Base-by-base conservation (phyloP, 2,113 vertebrate species). In the Scolopax mira region DNA sequence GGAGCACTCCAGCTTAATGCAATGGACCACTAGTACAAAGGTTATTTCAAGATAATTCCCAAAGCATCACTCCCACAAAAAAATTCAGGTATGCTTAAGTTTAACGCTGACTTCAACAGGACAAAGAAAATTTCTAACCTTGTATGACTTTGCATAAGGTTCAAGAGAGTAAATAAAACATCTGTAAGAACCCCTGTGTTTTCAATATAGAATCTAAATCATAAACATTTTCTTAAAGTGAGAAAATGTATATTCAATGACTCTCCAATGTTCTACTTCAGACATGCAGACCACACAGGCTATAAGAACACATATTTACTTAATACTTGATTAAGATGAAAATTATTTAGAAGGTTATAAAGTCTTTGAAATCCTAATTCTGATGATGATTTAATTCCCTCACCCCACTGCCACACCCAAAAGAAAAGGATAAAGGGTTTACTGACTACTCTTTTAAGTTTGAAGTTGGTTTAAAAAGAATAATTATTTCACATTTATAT, bases 11-110 rank as follows among this genome's bases (percentile, higher is more conserved):
- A 88, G 85, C 88, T 95, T 73, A 83, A n/a, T 44, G 35, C 28
- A 84, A 39, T n/a, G 23, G 42, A 83, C 85, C 37, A 41, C 24
- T 35, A 39, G 31, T 25, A 81, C 24, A 93, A 71, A 81, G 44
- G 31, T 30, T 93, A 88, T 86, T 84, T 91, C 64, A 89, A 81
- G 54, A 79, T 77, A 84, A 95, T 90, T 95, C 75, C 79, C 73
- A 81, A 49, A 90, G 24, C 18, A 64, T 57, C 61, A 52, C 11
- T 22, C 44, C 73, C 75, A 44, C 6, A 8, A n/a, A 65, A 72
- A 93, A 65, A 54, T 61, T 88, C 39, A 57, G 55, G 27, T 58
- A 35, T 31, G 11, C 18, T 64, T 78, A 91, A 80, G 67, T 88
- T 93, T 90, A 96, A 78, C 77, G 33, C 31, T 79, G 69, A 84